Evolutionary conservation across 1,140 invertebrate species (phyloP), one percentile per base, ranked within the genome.

Genomic region (Musca vetustissima): DNA sequence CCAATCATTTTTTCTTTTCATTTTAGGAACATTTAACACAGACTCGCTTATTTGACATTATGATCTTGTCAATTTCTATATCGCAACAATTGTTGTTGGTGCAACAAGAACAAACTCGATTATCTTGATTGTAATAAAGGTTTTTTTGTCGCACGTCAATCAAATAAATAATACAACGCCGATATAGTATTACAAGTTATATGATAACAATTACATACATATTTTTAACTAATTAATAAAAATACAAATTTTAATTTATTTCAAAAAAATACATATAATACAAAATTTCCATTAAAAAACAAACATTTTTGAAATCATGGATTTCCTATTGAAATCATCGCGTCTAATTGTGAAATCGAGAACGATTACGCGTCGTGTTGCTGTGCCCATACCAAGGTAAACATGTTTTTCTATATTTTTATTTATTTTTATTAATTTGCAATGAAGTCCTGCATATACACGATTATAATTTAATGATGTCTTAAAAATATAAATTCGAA

Each of bases 331-430:
- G 70, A 81, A 81, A 79, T 79, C 79, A 67, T 81, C 79, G 70
- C 77, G 79, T 57, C 69, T 81, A 68, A 81, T 81, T 74, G 74
- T 81, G 70, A 74, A 71, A 64, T 74, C 76, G 68, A 77, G 80
- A 72, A 81, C 77, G 71, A 78, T 79, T 61, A 73, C 79, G 43
- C 70, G 79, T 64, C 79, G 79, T 74, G 78, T 80, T 69, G 72
- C 77, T 67, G 76, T 80, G 59, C 79, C 78, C 49, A 80, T 80
- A 73, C 79, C 79, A 76, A 80, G 79, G 79, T 80, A 80, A 77
- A 47, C 65, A 28, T 64, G 21, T 43, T 57, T 28, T 57, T 28
- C 15, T 43, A 43, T 43, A 3, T 4, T n/a, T 4, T 4, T 28
- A 28, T 28, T 4, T 28, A 28, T 28, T 28, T 28, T 28, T 28